phyloP scores from a whole-genome alignment of 2,888 invertebrate genomes.

The Alitta virens region DNA sequence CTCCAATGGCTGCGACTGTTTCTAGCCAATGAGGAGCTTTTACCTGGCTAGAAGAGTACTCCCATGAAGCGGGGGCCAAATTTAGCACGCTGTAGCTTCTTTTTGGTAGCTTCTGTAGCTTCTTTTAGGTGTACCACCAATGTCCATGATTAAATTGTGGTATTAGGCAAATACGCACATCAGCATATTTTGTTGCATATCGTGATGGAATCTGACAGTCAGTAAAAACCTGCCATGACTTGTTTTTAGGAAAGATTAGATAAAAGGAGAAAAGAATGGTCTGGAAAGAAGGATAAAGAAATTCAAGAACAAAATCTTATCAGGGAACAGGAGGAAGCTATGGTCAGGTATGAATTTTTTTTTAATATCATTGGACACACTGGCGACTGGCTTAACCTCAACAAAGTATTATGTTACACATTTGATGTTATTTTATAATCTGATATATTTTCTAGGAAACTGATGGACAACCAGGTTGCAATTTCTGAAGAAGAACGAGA shows the following conservation, averaged over 20 bases:
- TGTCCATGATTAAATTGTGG: too few species aligned
- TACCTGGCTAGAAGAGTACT: neutral
- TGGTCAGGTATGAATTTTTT: slow-evolving; percentile 36
- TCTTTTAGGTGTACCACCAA: neutral
- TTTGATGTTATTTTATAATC: neutral
- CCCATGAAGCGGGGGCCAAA: neutral
- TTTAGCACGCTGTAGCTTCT: neutral
- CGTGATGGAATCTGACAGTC: too few species aligned
- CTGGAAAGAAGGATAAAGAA: slow-evolving; percentile 39
- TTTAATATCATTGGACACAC: too few species aligned
- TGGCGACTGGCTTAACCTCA: neutral
- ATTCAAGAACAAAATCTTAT: slow-evolving; percentile 45
- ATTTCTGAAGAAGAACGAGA: slow-evolving; percentile 52
- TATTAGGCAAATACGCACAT: too few species aligned
- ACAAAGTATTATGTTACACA: neutral
- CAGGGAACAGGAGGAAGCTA: slow-evolving; percentile 47
- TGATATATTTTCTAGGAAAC: slow-evolving; percentile 34
- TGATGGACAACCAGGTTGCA: slow-evolving; percentile 48
- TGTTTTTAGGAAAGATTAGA: slow-evolving; percentile 37
- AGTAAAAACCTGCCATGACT: neutral
- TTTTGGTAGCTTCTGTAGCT: too few species aligned
- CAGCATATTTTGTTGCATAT: too few species aligned
- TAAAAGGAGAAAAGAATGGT: slow-evolving; percentile 40
- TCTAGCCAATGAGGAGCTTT: too few species aligned
- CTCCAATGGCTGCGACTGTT: neutral